phyloP scores from a whole-genome alignment of 2,113 vertebrate species.

The Marcusenius ussheri region DNA sequence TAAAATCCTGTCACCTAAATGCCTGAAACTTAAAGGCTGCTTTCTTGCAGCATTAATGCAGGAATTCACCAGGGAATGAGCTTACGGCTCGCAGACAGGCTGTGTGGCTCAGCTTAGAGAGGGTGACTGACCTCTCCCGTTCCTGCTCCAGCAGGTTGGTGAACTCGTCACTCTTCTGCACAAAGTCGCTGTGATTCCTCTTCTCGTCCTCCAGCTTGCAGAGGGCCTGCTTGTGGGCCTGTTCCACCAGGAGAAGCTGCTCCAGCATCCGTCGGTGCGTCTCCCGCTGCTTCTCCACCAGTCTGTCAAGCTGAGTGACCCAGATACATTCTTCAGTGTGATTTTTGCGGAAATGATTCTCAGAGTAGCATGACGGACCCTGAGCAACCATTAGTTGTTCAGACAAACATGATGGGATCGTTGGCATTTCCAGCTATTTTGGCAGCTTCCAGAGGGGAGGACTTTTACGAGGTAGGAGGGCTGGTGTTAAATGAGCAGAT shows the following conservation, averaged over 20 bases:
- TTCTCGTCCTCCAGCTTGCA: slow-evolving; percentile 70
- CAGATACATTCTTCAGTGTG: background rate
- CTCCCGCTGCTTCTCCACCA: slow-evolving; percentile 66
- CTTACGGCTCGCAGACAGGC: background rate
- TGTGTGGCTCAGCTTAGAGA: background rate
- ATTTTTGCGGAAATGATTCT: background rate
- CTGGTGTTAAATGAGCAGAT: background rate
- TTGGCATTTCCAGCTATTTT: background rate
- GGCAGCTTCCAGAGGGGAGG: background rate
- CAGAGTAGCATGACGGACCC: background rate
- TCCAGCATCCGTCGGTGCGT: slow-evolving; percentile 65
- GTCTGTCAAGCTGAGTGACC: slow-evolving; percentile 63
- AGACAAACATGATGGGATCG: background rate
- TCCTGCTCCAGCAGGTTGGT: slow-evolving; percentile 74
- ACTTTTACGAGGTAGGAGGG: background rate
- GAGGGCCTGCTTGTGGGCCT: slow-evolving; percentile 63
- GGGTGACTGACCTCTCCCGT: slow-evolving; percentile 75
- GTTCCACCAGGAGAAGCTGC: slow-evolving; percentile 70
- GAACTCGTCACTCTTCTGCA: slow-evolving; percentile 70
- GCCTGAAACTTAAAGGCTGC: background rate
- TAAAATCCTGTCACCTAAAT: background rate
- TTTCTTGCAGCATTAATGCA: background rate
- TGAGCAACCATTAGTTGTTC: background rate
- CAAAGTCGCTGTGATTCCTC: slow-evolving; percentile 66
- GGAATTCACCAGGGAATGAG: background rate